These are phyloP conservation scores for Forbesichthys papilliferus DNA, from an alignment of 2,113 vertebrate species.

Conservation along the genomic window DNA sequence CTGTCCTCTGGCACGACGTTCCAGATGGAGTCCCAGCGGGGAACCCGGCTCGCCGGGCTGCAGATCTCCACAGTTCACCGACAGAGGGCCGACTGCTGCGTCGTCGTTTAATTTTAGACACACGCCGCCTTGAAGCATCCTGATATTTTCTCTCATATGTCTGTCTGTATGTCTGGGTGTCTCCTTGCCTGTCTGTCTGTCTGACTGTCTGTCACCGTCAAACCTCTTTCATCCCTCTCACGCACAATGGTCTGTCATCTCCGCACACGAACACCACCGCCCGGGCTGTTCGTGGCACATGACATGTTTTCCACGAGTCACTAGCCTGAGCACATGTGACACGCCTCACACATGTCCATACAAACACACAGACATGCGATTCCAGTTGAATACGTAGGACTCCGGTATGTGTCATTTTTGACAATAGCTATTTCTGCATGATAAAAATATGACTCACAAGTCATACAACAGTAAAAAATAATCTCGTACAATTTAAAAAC, in stretches of 20 bases:
- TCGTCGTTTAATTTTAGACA: conserved; percentile 53
- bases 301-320: conserved; percentile 42
- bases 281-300: neutral
- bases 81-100: conserved; percentile 37
- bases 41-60: conserved; percentile 7
- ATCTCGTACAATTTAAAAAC: no score
- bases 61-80: conserved; percentile 33
- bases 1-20: conserved; percentile 6
- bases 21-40: conserved; percentile 49
- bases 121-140: conserved; percentile 12
- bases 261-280: neutral
- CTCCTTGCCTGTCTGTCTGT: neutral
- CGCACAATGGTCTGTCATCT: neutral
- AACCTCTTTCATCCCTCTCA: neutral
- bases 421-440: no score
- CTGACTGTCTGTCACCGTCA: neutral
- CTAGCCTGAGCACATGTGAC: conserved; percentile 1
- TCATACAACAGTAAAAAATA: no score
- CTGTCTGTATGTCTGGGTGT: neutral
- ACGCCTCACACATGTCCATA: neutral
- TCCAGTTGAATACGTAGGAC: no score
- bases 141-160: neutral
- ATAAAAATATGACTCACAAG: no score
- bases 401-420: no score
- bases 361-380: neutral